Evolutionary conservation across 2,113 vertebrate genomes (phyloP), one percentile per base, ranked within the genome.

Genomic region (Myotis davidii): DNA sequence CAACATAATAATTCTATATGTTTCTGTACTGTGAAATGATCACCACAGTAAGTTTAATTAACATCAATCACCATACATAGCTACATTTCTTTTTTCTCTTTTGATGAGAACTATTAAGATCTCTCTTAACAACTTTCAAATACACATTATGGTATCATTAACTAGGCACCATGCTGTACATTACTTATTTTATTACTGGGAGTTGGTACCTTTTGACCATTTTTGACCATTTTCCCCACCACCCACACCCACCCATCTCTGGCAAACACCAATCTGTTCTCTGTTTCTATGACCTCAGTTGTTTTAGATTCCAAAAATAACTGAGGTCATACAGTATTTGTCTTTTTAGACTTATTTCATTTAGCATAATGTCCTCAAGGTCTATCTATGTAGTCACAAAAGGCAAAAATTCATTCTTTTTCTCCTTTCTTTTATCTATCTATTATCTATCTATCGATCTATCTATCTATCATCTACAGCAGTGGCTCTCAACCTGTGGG

Each of bases 81-180:
- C 25, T n/a, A 74, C 12, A 88, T 18, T 74, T n/a, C n/a, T 34
- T 48, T 81, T 94, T 5, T 54, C 88, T 42, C n/a, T 82, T 88
- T 32, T 74, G 45, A 74, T 74, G n/a, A 88, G 56, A 34, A 64
- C 10, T 64, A 73, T 74, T 74, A 94, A 83, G 56, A 45, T 54
- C 54, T 74, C 20, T 34, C 5, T 74, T 83, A 98, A 98, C 98
- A 83, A 56, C 34, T 65, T 82, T 83, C 67, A 82, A 39, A 29
- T 82, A 56, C 21, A 39, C 3, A 74, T 17, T 39, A 82, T 3
- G 2, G 32, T 37, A 59, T 86, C 69, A 78, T 50, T 37, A 50
- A 70, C 17, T 50, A 20, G 7, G 48, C 73, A 92, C 5, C 39
- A 70, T 37, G 9, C 37, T 79, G 9, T 87, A 39, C 5, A 1